Percentiles rank a stretch among this genome's conserved stretches.
These are phyloP conservation scores for Oxyruncus cristatus DNA, from an alignment of 2,113 vertebrate species.

Conservation along the genomic window DNA sequence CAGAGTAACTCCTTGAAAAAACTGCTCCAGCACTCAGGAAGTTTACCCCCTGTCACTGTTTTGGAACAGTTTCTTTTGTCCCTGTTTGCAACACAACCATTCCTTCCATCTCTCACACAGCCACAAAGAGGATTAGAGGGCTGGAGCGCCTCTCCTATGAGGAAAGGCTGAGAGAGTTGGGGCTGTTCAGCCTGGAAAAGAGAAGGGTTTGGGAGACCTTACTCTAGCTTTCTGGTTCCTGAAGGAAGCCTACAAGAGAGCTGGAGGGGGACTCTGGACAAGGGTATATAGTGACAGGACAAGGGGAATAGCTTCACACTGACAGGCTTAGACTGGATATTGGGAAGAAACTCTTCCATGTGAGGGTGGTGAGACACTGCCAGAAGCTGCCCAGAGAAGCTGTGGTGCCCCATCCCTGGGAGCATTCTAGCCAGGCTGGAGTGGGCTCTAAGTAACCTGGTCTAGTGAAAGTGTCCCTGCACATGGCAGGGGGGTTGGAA, in stretches of 20 bases:
- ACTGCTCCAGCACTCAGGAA: neutral
- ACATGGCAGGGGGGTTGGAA: neutral
- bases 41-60: neutral
- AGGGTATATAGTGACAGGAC: neutral
- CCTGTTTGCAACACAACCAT: neutral
- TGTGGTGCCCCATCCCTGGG: neutral
- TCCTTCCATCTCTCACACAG: neutral
- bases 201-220: neutral
- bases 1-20: neutral
- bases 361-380: accelerated
- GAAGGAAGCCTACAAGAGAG: neutral
- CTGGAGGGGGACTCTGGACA: neutral
- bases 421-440: neutral
- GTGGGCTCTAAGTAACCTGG: accelerated
- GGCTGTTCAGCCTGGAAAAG: neutral
- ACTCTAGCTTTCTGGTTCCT: neutral
- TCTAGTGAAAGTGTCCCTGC: neutral
- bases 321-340: neutral
- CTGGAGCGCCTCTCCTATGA: neutral
- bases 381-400: neutral
- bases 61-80: neutral
- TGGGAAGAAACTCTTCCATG: accelerated
- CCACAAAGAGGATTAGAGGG: accelerated
- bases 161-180: neutral
- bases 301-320: neutral